A percentile compares a stretch with the other conserved stretches of the same genome.
Conservation (phyloP, 2,113 vertebrate species). For the Stomatorhinus ivindoensis region DNA sequence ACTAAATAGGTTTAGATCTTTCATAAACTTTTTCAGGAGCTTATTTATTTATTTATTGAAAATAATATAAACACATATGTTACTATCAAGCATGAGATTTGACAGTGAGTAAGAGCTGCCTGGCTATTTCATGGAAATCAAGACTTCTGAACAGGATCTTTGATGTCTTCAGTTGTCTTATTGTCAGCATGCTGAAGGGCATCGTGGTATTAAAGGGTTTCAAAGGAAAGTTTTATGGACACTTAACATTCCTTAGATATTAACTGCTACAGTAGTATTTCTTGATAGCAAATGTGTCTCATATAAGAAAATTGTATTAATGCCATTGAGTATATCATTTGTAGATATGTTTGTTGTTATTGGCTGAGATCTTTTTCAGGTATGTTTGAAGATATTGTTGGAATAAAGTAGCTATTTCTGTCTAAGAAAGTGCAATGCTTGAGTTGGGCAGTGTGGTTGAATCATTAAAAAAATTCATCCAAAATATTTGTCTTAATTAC, state of each 20-base stretch:
- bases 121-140: background rate
- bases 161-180: slow-evolving; percentile 16
- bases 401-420: background rate
- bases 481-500: background rate
- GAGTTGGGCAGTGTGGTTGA: background rate
- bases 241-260: background rate
- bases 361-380: background rate
- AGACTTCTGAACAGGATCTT: slow-evolving; percentile 7
- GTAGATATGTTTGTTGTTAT: background rate
- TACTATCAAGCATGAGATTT: background rate
- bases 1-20: background rate
- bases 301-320: background rate
- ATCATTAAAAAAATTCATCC: background rate
- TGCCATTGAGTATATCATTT: background rate
- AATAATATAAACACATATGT: background rate
- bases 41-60: background rate
- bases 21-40: background rate
- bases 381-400: background rate
- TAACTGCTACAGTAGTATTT: background rate
- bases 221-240: background rate
- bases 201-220: background rate
- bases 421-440: background rate
- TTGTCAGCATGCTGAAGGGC: background rate
- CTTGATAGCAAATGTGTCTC: background rate
- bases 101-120: background rate